These are phyloP conservation scores for Idaea aversata DNA, from an alignment of 2,888 invertebrate genomes.

Conservation along the genomic window DNA sequence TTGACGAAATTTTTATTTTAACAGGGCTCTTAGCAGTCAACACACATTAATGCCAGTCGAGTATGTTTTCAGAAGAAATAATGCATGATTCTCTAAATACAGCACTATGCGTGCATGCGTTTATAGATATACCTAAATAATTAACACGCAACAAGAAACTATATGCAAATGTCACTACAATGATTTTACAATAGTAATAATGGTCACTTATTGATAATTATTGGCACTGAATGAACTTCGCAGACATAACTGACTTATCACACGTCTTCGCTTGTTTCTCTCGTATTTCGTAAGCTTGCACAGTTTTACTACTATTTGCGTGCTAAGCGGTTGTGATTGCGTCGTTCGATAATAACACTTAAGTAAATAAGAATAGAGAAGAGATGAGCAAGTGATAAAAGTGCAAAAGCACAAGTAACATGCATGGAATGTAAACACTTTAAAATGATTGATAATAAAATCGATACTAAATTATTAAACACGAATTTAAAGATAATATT, in stretches of 20 bases:
- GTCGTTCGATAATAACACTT: slow-evolving; percentile 32
- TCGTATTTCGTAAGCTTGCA: slow-evolving; percentile 3
- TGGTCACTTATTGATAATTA: slow-evolving; percentile 49
- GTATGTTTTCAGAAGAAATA: slow-evolving; percentile 76
- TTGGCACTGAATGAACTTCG: slow-evolving; percentile 47
- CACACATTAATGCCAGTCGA: slow-evolving; percentile 81
- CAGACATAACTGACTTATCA: slow-evolving; percentile 22
- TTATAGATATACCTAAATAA: slow-evolving; percentile 66
- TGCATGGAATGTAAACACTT: slow-evolving; percentile 64
- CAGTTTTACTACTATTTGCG: slow-evolving; percentile 1
- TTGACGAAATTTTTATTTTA: slow-evolving; percentile 77
- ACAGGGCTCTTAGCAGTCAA: slow-evolving; percentile 81
- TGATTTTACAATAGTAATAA: slow-evolving; percentile 47
- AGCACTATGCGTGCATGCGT: slow-evolving; percentile 75
- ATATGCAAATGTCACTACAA: slow-evolving; percentile 51
- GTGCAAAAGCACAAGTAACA: slow-evolving; percentile 52
- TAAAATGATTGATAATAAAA: slow-evolving; percentile 43
- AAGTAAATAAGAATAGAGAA: slow-evolving; percentile 31
- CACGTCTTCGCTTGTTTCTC: background rate
- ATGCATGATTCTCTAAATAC: slow-evolving; percentile 75
- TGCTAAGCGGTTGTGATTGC: slow-evolving; percentile 29
- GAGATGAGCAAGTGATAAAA: slow-evolving; percentile 42
- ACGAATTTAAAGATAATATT: slow-evolving; percentile 41
- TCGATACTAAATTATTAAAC: slow-evolving; percentile 37
- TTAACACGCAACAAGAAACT: slow-evolving; percentile 55